A percentile compares a stretch with the other conserved stretches of the same genome.
Conservation (phyloP, 1,140 invertebrate species). For the Plectus sambesii region DNA sequence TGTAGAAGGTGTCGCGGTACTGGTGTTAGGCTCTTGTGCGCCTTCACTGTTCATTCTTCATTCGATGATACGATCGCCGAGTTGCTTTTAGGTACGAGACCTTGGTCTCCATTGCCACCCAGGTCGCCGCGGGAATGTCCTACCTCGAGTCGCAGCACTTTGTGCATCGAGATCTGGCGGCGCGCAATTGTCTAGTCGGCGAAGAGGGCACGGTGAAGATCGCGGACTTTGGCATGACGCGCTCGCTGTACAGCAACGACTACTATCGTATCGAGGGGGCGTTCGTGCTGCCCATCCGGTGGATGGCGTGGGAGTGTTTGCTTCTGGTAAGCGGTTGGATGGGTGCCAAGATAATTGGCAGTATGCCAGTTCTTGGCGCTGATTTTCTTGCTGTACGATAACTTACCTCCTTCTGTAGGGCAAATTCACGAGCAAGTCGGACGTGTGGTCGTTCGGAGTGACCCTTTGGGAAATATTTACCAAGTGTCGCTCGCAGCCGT, state of each 20-base stretch:
- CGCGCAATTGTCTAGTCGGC: conserved; percentile 49
- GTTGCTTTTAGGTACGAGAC: conserved; percentile 26
- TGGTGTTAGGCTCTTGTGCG: not conserved
- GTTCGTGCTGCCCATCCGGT: conserved; percentile 58
- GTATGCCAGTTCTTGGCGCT: not conserved
- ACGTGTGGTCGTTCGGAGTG: conserved; percentile 79
- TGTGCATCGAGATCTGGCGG: conserved; percentile 30
- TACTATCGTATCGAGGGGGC: conserved; percentile 72
- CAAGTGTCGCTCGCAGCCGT: conserved; percentile 17
- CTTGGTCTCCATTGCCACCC: conserved; percentile 28
- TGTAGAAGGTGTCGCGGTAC: not conserved
- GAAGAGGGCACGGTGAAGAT: conserved; percentile 78
- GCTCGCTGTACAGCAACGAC: conserved; percentile 90
- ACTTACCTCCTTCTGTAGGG: conserved; percentile 47
- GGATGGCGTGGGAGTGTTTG: conserved; percentile 68
- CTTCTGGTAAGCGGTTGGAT: conserved; percentile 7
- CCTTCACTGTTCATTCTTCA: not conserved
- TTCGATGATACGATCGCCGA: too few species aligned
- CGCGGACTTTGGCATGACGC: conserved; percentile 88
- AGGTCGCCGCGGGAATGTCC: conserved; percentile 24
- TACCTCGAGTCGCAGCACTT: conserved; percentile 27
- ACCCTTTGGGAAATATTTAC: conserved; percentile 75
- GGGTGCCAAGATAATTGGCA: too few species aligned
- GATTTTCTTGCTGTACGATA: not conserved
- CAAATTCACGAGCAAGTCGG: conserved; percentile 70